Evolutionary conservation across 2,888 invertebrate genomes (phyloP), one percentile per base, ranked within the genome.

Genomic region (Agrotis segetum): DNA sequence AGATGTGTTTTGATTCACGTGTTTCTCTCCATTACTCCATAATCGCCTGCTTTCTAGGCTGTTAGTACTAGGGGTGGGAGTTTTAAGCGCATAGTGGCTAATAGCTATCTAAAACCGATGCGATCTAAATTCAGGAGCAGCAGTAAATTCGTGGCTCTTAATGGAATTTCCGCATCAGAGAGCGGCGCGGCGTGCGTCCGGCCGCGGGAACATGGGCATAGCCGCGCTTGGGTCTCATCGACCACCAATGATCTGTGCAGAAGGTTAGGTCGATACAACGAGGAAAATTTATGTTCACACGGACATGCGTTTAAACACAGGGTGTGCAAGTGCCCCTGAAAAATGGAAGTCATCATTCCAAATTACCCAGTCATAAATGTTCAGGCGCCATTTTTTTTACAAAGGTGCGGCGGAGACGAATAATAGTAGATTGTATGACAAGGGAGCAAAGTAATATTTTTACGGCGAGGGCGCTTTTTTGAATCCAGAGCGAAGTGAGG

Each of bases 101-200:
- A 88, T 90, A 87, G 86, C 75, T 82, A 88, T 88, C 80, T 82
- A 86, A 91, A 90, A 89, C 86, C 88, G 84, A 86, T 87, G 76
- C 82, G 83, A 85, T 90, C 86, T 87, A 88, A 86, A 88, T 88
- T 88, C 82, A 67, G 71, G 82, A 84, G 86, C 85, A 87, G 85
- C 85, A 88, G 88, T 88, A 90, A 92, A 93, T 92, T 92, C 88
- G 90, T 88, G 89, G 88, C 88, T 88, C 89, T 90, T 94, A 95
- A 94, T 94, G 93, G 93, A 93, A 92, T 95, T 93, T 93, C 92
- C 92, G 90, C 92, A 92, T 92, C 92, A 88, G 76, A 87, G 88
- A 80, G 84, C 77, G 84, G 70, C 83, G 81, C 83, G 84, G 78
- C 71, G 86, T 82, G 85, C 78, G 87, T 85, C 87, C 87, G 88